These are phyloP conservation scores for Sebastes nivosus DNA, from an alignment of 2,797 vertebrate species.

Conservation along the genomic window DNA sequence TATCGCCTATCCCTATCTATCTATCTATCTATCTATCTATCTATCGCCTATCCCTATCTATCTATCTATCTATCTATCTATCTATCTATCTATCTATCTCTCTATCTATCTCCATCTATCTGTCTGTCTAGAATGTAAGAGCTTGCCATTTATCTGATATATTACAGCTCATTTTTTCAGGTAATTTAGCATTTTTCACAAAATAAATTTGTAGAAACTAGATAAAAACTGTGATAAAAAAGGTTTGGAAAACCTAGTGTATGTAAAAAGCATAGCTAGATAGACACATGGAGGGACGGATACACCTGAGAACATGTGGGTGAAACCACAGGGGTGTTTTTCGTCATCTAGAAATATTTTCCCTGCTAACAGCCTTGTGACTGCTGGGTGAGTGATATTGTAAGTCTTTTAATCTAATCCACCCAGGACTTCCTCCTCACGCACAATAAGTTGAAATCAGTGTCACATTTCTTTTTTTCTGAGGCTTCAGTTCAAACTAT, in stretches of 20 bases:
- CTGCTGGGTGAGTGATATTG: constrained; percentile 23
- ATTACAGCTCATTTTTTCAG: background rate
- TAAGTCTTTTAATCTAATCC: constrained; percentile 40
- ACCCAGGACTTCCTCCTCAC: constrained; percentile 15
- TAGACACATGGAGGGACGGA: background rate
- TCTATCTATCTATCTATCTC: background rate
- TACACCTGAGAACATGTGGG: constrained; percentile 44
- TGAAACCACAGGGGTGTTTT: constrained; percentile 54
- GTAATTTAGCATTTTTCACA: background rate
- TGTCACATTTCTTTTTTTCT: background rate
- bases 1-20: too few species aligned
- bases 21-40: too few species aligned
- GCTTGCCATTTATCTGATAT: background rate
- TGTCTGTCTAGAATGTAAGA: background rate
- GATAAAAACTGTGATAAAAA: background rate
- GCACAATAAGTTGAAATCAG: background rate
- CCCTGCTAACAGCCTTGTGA: constrained; percentile 14
- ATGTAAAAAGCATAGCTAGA: background rate
- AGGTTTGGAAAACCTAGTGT: background rate
- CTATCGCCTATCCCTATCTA: too few species aligned
- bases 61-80: too few species aligned
- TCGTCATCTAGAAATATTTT: constrained; percentile 45
- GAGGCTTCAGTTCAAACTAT: background rate
- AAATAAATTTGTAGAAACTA: background rate
- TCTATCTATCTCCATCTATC: background rate